These are phyloP conservation scores for Sapajus apella DNA, from an alignment of 2,113 vertebrate genomes.

Conservation along the genomic window DNA sequence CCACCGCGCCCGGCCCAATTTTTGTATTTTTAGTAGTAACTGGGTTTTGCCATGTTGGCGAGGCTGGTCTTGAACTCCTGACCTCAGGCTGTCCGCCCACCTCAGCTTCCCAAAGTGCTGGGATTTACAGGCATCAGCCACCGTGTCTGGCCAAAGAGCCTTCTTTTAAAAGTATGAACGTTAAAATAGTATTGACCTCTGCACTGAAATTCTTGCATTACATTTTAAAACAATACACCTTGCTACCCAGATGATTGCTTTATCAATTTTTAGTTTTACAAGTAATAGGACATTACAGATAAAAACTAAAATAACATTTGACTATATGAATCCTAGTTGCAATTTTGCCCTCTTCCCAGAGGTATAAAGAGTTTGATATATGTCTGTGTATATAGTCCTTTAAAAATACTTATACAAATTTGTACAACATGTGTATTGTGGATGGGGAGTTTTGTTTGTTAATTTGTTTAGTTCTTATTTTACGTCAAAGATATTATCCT, in stretches of 20 bases:
- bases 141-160: background rate
- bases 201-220: background rate
- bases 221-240: background rate
- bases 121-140: too few species aligned
- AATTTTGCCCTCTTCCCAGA: background rate
- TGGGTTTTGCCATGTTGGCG: too few species aligned
- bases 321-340: background rate
- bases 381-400: background rate
- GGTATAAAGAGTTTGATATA: background rate
- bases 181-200: background rate
- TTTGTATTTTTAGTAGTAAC: too few species aligned
- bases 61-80: too few species aligned
- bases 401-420: background rate
- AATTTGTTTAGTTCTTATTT: background rate
- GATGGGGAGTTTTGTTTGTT: background rate
- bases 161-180: background rate
- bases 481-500: background rate
- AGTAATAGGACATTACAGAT: background rate
- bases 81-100: too few species aligned
- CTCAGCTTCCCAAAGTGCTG: too few species aligned
- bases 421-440: background rate
- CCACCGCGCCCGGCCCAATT: too few species aligned
- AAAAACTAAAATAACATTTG: constrained; percentile 10
- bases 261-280: constrained; percentile 31
- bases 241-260: background rate